A percentile compares a stretch with the other conserved stretches of the same genome.
phyloP scores from a whole-genome alignment of 2,797 vertebrate species.

The Aeoliscus strigatus region DNA sequence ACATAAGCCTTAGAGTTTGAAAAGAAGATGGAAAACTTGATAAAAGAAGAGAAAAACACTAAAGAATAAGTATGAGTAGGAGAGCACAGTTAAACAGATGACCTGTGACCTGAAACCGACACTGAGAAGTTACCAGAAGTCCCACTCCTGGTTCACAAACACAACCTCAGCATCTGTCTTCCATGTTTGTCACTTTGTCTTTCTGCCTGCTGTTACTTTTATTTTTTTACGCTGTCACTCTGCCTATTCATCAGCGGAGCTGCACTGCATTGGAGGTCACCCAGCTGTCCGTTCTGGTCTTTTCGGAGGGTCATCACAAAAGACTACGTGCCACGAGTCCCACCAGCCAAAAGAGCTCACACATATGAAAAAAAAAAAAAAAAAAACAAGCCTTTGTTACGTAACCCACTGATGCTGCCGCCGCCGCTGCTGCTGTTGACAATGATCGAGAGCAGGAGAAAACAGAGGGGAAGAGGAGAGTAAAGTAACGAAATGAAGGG shows the following conservation, averaged over 20 bases:
- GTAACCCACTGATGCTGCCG: constrained; percentile 58
- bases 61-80: no score
- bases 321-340: constrained; percentile 53
- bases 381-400: constrained; percentile 76
- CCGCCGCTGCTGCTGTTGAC: constrained; percentile 40
- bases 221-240: constrained; percentile 27
- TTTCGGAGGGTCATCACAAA: constrained; percentile 66
- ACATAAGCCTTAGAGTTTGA: no score
- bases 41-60: no score
- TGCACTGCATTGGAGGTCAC: constrained; percentile 49
- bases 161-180: no score
- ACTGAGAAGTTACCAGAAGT: no score
- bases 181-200: constrained; percentile 12
- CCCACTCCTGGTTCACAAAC: no score
- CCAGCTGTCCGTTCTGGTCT: constrained; percentile 49
- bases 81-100: no score
- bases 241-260: constrained; percentile 48
- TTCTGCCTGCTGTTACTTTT: constrained; percentile 8
- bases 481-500: constrained; percentile 3
- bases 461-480: constrained; percentile 10
- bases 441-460: constrained; percentile 30
- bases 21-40: no score
- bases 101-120: no score
- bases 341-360: constrained; percentile 56
- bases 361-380: constrained; percentile 54